These are phyloP conservation scores for Noctilio leporinus DNA, from an alignment of 2,113 vertebrate species.

Conservation along the genomic window DNA sequence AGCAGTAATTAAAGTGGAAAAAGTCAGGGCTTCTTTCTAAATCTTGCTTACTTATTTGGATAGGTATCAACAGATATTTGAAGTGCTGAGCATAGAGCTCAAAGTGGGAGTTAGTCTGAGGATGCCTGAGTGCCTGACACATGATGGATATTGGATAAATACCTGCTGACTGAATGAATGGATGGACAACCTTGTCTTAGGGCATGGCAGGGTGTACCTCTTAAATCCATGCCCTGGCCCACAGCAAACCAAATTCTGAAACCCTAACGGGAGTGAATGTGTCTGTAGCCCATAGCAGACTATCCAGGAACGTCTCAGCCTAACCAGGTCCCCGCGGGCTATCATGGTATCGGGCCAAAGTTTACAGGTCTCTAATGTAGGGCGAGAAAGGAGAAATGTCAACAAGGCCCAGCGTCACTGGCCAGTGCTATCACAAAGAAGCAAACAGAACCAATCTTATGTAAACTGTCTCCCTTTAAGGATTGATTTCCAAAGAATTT, in stretches of 20 bases:
- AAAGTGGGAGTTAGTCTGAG: not conserved
- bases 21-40: not conserved
- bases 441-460: not conserved
- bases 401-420: not conserved
- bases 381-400: not conserved
- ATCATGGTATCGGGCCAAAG: not conserved
- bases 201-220: not conserved
- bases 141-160: not conserved
- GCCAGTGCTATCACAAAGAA: not conserved
- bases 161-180: not conserved
- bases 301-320: not conserved
- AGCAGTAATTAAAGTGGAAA: not conserved
- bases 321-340: not conserved
- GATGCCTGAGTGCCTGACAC: not conserved
- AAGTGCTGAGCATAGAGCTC: not conserved
- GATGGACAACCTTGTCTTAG: not conserved
- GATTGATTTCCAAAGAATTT: not conserved
- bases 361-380: not conserved
- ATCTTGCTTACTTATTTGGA: not conserved
- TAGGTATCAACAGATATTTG: not conserved
- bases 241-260: not conserved
- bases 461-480: not conserved
- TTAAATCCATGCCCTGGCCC: not conserved
- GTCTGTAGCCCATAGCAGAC: not conserved
- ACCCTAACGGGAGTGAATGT: not conserved